Percentiles rank a stretch among this genome's conserved stretches.
Evolutionary conservation across 2,888 invertebrate genomes (phyloP).

Genomic region (Clusia tigrina): DNA sequence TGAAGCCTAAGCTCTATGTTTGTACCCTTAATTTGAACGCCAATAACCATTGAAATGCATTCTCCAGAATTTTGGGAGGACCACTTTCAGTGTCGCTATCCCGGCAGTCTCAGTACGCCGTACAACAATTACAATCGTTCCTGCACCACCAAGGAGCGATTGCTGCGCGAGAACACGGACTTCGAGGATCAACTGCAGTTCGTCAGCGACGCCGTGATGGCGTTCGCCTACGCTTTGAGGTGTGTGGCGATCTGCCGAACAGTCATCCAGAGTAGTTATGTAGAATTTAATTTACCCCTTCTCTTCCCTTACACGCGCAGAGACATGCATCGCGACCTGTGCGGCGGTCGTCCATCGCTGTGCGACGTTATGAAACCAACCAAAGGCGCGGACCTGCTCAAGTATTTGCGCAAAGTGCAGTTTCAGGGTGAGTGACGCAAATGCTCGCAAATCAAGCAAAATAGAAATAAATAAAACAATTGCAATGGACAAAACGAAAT

Average conservation of each 20-base stretch:
- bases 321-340: slow-evolving; percentile 86
- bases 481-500: not conserved
- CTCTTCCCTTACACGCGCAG: slow-evolving; percentile 62
- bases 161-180: slow-evolving; percentile 79
- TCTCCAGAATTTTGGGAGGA: slow-evolving; percentile 91
- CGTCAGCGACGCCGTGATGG: slow-evolving; percentile 95
- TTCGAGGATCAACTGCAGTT: slow-evolving; percentile 95
- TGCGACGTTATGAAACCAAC: slow-evolving; percentile 91
- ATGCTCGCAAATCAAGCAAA: too few relatives aligned
- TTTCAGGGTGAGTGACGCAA: slow-evolving; percentile 82
- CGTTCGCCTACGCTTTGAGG: slow-evolving; percentile 89
- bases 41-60: too few relatives aligned
- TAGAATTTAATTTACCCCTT: not conserved
- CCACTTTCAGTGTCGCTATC: slow-evolving; percentile 88
- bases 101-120: slow-evolving; percentile 80
- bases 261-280: not conserved
- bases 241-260: slow-evolving; percentile 59
- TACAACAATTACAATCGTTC: slow-evolving; percentile 77
- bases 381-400: slow-evolving; percentile 83
- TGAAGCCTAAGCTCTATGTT: too few relatives aligned
- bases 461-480: too few relatives aligned
- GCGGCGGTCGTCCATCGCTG: slow-evolving; percentile 77
- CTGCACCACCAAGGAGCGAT: slow-evolving; percentile 82
- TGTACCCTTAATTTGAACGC: too few relatives aligned
- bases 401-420: slow-evolving; percentile 83